These are phyloP conservation scores for Nycticebus coucang DNA, from an alignment of 2,113 vertebrate genomes.

Conservation along the genomic window DNA sequence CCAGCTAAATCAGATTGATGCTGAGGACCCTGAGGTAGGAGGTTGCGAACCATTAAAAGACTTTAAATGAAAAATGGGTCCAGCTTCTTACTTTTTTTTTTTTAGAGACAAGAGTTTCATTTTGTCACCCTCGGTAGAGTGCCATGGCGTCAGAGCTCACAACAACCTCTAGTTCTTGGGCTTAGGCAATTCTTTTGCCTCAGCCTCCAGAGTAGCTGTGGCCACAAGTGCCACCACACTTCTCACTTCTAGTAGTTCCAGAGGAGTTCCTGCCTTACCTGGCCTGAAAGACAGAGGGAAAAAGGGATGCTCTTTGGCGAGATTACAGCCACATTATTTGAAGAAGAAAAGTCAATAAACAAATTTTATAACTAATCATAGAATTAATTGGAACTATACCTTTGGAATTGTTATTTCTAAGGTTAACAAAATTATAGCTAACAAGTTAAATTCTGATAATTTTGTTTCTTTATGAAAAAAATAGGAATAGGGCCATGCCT, in stretches of 20 bases:
- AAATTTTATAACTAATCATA: not conserved
- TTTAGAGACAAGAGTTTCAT: too few species aligned
- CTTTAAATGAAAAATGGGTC: not conserved
- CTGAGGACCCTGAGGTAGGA: slow-evolving; percentile 96
- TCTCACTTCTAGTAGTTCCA: not conserved
- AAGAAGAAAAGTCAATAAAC: not conserved
- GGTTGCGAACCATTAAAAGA: not conserved
- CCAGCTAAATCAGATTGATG: slow-evolving; percentile 95
- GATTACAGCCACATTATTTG: not conserved
- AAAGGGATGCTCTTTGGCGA: not conserved
- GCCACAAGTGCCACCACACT: too few species aligned
- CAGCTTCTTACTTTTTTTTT: not conserved
- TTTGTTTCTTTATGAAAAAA: slow-evolving; percentile 4
- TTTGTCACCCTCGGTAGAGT: too few species aligned
- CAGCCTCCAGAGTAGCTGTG: too few species aligned
- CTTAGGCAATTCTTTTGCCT: too few species aligned
- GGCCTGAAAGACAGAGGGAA: not conserved
- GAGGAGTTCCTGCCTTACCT: not conserved
- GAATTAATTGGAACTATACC: not conserved
- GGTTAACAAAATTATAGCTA: not conserved
- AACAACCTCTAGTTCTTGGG: too few species aligned
- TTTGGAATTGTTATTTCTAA: not conserved
- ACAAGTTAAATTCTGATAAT: not conserved
- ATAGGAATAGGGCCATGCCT: not conserved
- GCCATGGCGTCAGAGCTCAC: too few species aligned